These are phyloP conservation scores for Setophaga kirtlandii DNA, from an alignment of 2,113 vertebrate species.

Conservation along the genomic window DNA sequence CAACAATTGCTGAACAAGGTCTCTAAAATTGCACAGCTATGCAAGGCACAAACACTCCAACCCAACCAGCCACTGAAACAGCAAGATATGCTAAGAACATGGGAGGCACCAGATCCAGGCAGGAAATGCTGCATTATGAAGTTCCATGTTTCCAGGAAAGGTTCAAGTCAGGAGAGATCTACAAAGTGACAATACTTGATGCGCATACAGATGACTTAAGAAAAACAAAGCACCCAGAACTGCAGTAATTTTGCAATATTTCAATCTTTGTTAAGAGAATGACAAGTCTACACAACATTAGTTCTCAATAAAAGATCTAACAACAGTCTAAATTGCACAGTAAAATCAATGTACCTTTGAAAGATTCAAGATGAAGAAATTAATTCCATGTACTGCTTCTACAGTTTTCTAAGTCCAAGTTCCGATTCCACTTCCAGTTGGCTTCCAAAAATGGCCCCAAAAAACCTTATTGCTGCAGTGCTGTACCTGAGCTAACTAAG, in stretches of 20 bases:
- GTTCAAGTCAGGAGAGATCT: not conserved
- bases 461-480: not conserved
- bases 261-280: not conserved
- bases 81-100: accelerated
- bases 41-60: not conserved
- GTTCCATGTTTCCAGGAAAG: not conserved
- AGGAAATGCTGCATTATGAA: not conserved
- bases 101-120: not conserved
- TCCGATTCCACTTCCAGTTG: accelerated
- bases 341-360: not conserved
- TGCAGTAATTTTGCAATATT: not conserved
- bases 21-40: not conserved
- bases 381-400: not conserved
- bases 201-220: not conserved
- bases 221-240: not conserved
- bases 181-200: not conserved
- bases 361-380: not conserved
- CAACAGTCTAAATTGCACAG: not conserved
- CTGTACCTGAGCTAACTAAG: not conserved
- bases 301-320: not conserved
- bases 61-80: not conserved
- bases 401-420: not conserved
- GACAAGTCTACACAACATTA: not conserved
- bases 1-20: accelerated
- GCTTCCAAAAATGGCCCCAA: not conserved